phyloP scores from a whole-genome alignment of 2,888 invertebrate genomes.

The Gasteruption jaculator region DNA sequence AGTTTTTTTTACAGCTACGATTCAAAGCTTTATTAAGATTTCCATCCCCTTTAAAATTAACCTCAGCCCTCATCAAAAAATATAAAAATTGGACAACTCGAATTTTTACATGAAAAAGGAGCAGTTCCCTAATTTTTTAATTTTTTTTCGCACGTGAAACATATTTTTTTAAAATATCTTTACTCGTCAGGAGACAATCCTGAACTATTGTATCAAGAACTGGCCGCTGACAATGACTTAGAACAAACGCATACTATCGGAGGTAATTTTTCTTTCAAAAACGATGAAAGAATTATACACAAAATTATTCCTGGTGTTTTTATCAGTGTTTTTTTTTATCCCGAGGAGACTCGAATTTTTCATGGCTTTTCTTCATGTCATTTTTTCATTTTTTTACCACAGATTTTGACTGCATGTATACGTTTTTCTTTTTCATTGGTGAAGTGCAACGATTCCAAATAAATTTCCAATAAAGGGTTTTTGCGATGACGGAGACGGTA shows the following conservation, averaged over 20 bases:
- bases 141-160: neutral
- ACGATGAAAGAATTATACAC: conserved; percentile 11
- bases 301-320: too few species aligned
- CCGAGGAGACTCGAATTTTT: too few species aligned
- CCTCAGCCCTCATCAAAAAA: too few species aligned
- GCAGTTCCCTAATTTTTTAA: too few species aligned
- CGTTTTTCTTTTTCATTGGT: conserved; percentile 5
- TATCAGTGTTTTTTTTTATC: too few species aligned
- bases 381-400: neutral
- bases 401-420: neutral
- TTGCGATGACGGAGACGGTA: too few species aligned
- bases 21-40: too few species aligned
- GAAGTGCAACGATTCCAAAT: conserved; percentile 1
- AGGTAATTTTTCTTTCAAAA: conserved; percentile 36
- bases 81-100: too few species aligned
- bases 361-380: too few species aligned
- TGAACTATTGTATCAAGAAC: conserved; percentile 57
- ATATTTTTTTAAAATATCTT: conserved; percentile 11
- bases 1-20: too few species aligned
- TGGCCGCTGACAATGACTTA: conserved; percentile 50
- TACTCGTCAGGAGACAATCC: conserved; percentile 56
- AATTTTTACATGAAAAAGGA: too few species aligned
- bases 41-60: too few species aligned
- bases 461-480: conserved; percentile 4
- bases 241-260: conserved; percentile 37